Evolutionary conservation across 2,888 invertebrate genomes (phyloP).

Genomic region (Hemithea aestivaria): DNA sequence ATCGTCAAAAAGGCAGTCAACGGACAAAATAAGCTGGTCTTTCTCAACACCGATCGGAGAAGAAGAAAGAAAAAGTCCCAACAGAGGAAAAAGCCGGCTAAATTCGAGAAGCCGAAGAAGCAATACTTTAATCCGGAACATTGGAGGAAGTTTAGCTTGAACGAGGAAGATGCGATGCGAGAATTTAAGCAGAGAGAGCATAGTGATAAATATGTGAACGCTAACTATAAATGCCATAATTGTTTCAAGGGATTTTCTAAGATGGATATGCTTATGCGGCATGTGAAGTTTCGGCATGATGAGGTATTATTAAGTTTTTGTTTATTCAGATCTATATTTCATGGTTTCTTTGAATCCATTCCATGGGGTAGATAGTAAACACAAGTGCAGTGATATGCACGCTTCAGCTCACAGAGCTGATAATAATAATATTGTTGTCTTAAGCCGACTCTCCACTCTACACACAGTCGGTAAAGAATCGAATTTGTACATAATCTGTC

Average conservation of each 20-base stretch:
- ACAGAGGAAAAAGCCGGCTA: conserved; percentile 22
- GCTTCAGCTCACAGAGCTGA: too few species aligned
- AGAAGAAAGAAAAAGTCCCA: conserved; percentile 11
- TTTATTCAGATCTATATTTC: too few species aligned
- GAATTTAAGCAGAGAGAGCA: conserved; percentile 46
- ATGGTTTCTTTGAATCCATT: too few species aligned
- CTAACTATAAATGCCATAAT: conserved; percentile 53
- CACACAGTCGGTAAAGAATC: too few species aligned
- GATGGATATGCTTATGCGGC: conserved; percentile 57
- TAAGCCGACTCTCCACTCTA: too few species aligned
- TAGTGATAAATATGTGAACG: conserved; percentile 46
- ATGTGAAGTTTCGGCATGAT: conserved; percentile 50
- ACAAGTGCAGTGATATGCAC: too few species aligned
- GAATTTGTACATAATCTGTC: too few species aligned
- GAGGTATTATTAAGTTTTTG: conserved; percentile 45
- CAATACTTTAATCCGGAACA: conserved; percentile 42
- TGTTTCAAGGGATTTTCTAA: conserved; percentile 63
- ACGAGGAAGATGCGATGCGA: conserved; percentile 53
- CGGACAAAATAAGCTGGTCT: conserved; percentile 23
- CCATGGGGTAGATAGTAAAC: too few species aligned
- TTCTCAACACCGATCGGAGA: conserved; percentile 18
- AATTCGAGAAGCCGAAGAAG: conserved; percentile 30
- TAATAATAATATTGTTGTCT: too few species aligned
- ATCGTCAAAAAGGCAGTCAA: conserved; percentile 27
- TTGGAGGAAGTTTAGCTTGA: conserved; percentile 51